These are phyloP conservation scores for Platichthys stellatus DNA, from an alignment of 2,113 vertebrate genomes.

Conservation along the genomic window DNA sequence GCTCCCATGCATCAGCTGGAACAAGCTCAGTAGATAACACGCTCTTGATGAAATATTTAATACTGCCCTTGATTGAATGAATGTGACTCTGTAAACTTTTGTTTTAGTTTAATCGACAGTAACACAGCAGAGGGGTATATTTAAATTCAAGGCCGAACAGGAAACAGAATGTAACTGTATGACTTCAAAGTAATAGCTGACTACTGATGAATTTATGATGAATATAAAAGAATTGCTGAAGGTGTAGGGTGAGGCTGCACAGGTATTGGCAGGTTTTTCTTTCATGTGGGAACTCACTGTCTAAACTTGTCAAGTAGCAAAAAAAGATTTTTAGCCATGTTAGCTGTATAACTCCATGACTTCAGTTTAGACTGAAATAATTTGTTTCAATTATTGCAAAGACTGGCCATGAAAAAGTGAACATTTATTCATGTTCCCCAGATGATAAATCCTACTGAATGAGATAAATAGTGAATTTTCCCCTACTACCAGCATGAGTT, in stretches of 20 bases:
- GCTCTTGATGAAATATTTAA: background rate
- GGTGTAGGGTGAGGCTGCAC: background rate
- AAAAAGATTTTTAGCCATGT: background rate
- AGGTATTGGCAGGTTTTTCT: slow-evolving; percentile 3
- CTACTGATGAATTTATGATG: background rate
- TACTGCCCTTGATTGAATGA: background rate
- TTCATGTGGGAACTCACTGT: slow-evolving; percentile 2
- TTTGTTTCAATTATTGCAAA: background rate
- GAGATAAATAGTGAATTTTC: background rate
- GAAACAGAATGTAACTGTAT: too few species aligned
- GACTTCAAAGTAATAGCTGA: background rate
- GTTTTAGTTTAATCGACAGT: background rate
- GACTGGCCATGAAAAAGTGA: background rate
- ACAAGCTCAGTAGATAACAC: background rate
- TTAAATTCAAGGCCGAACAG: too few species aligned
- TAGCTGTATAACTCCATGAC: background rate
- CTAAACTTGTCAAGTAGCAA: slow-evolving; percentile 1
- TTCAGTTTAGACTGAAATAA: background rate
- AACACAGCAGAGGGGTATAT: background rate
- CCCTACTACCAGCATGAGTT: background rate
- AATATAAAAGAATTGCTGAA: background rate
- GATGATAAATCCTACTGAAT: background rate
- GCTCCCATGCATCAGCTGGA: background rate
- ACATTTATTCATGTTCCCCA: background rate
- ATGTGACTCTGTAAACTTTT: background rate